These are phyloP conservation scores for Cherax destructor DNA, from an alignment of 1,140 invertebrate species.

Conservation along the genomic window DNA sequence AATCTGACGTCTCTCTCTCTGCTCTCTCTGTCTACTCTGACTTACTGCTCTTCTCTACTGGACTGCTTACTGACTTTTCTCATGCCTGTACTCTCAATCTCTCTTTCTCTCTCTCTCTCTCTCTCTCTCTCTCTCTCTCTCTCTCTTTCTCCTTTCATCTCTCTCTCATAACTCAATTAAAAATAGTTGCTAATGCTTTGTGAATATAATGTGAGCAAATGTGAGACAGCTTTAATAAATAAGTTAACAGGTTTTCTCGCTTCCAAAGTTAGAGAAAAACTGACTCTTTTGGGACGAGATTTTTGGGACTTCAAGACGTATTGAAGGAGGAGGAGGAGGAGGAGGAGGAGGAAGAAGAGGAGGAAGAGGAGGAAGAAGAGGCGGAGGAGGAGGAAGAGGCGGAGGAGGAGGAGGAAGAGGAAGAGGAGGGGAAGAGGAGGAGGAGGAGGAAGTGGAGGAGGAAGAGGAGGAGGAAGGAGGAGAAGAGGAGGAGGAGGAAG, in stretches of 20 bases:
- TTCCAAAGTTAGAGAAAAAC: no score
- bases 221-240: not conserved
- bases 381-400: no score
- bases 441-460: not conserved
- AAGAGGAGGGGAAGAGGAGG: not conserved
- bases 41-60: no score
- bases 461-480: not conserved
- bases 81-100: no score
- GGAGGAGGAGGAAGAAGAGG: not conserved
- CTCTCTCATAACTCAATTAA: no score
- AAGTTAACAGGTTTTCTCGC: not conserved
- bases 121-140: slow-evolving; percentile 29
- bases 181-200: no score
- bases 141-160: not conserved
- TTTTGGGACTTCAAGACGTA: no score
- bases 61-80: not conserved
- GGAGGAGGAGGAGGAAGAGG: not conserved
- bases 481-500: not conserved
- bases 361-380: not conserved
- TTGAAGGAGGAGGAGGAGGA: not conserved
- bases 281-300: no score
- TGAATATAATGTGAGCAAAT: no score
- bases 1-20: no score
- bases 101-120: slow-evolving; percentile 26
- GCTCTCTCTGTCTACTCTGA: no score